phyloP scores from a whole-genome alignment of 2,888 invertebrate species.

The Sturmia bella region DNA sequence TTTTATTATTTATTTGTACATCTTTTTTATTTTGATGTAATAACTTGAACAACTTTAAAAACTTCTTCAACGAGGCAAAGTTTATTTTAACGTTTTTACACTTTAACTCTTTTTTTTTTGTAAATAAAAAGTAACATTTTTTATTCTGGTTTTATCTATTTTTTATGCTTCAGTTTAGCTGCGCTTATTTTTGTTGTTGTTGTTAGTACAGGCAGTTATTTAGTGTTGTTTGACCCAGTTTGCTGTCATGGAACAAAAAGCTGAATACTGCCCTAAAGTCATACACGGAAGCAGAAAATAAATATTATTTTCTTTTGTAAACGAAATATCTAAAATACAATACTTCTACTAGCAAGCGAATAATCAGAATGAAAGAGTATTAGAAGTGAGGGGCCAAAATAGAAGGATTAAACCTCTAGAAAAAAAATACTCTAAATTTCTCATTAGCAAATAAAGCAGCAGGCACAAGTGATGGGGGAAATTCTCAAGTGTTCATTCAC shows the following conservation, averaged over 20 bases:
- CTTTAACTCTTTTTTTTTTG: conserved; percentile 8
- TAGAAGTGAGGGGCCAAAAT: not conserved
- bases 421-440: conserved; percentile 36
- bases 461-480: conserved; percentile 34
- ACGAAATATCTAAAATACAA: conserved; percentile 41
- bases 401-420: conserved; percentile 23
- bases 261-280: conserved; percentile 53
- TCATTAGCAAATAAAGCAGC: conserved; percentile 55
- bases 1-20: not conserved
- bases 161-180: conserved; percentile 35
- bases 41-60: conserved; percentile 46
- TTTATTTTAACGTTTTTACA: conserved; percentile 54
- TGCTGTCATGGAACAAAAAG: conserved; percentile 37
- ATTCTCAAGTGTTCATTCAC: conserved; percentile 56
- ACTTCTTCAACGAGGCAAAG: conserved; percentile 47
- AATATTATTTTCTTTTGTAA: conserved; percentile 39
- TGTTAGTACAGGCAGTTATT: conserved; percentile 26
- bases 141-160: conserved; percentile 40
- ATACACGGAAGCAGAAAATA: conserved; percentile 61
- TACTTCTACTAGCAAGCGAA: not conserved
- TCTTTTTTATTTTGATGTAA: conserved; percentile 21
- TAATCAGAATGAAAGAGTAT: not conserved
- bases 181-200: conserved; percentile 29
- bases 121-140: conserved; percentile 21
- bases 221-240: conserved; percentile 59